Evolutionary conservation across 2,113 vertebrate species (phyloP).

Genomic region (Tychaedon coryphoeus): DNA sequence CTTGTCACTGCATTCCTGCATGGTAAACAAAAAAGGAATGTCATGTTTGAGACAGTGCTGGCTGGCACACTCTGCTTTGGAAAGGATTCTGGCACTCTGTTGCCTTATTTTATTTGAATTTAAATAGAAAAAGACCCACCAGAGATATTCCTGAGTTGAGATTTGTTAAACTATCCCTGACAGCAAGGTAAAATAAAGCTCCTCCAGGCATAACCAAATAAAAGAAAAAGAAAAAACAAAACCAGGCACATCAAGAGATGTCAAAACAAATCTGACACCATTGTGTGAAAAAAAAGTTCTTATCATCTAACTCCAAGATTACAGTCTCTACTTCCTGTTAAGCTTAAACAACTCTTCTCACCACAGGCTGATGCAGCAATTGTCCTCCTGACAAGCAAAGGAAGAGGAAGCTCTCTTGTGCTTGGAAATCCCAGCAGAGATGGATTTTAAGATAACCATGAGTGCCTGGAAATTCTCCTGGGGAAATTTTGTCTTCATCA

Average conservation of each 20-base stretch:
- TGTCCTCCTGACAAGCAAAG: not conserved
- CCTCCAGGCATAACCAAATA: not conserved
- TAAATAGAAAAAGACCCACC: not conserved
- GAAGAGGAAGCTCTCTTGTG: not conserved
- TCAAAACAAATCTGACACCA: not conserved
- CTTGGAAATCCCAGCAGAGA: not conserved
- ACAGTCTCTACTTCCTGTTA: not conserved
- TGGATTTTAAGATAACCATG: not conserved
- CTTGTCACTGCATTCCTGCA: not conserved
- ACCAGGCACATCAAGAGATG: not conserved
- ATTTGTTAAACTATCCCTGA: slow-evolving; percentile 8
- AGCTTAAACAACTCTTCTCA: not conserved
- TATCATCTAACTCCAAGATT: not conserved
- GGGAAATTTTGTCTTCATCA: not conserved
- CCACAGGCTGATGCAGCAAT: not conserved
- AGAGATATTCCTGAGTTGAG: slow-evolving; percentile 62
- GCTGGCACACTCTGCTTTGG: not conserved
- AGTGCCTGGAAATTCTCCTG: not conserved
- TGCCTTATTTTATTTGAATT: not conserved
- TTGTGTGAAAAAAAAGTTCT: not conserved
- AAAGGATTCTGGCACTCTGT: not conserved
- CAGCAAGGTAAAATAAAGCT: not conserved
- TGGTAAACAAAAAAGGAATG: not conserved
- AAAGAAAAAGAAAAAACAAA: not conserved
- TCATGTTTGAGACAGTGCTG: not conserved